Evolutionary conservation across 2,888 invertebrate species (phyloP).

Genomic region (Xestia ashworthii): DNA sequence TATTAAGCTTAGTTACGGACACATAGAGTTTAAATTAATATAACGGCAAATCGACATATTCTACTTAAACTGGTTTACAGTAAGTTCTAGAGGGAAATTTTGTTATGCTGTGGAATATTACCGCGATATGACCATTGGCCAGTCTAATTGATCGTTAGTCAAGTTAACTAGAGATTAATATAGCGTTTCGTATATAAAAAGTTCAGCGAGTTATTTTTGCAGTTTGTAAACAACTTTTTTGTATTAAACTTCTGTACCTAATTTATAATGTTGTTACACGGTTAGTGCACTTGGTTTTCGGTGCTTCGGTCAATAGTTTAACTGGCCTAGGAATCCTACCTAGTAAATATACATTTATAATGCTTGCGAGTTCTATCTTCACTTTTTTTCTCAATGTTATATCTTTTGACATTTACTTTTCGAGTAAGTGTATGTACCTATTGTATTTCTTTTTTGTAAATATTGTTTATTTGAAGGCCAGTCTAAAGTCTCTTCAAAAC

Average conservation of each 20-base stretch:
- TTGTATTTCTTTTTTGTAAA: constrained; percentile 2
- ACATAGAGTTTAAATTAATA: not conserved
- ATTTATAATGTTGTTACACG: not conserved
- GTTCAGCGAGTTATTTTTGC: constrained; percentile 1
- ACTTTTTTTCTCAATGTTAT: not conserved
- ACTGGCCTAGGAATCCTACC: not conserved
- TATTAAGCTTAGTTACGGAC: not conserved
- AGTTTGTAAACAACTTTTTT: constrained; percentile 4
- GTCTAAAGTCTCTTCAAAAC: constrained; percentile 21
- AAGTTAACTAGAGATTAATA: not conserved
- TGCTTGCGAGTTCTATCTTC: not conserved
- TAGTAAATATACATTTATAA: not conserved
- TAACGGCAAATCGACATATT: constrained; percentile 14
- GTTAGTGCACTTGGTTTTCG: not conserved
- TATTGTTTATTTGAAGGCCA: constrained; percentile 20
- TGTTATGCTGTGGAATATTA: constrained; percentile 31
- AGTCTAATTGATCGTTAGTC: not conserved
- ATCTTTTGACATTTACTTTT: constrained; percentile 1
- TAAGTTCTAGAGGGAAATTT: constrained; percentile 1
- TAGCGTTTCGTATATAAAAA: not conserved
- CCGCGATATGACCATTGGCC: not conserved
- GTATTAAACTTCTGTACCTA: too few relatives aligned
- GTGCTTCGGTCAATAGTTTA: not conserved
- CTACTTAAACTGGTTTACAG: constrained; percentile 37
- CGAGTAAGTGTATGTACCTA: not conserved